Base-by-base conservation (phyloP, 1,140 invertebrate species). In the Brachionus paranguensis region DNA sequence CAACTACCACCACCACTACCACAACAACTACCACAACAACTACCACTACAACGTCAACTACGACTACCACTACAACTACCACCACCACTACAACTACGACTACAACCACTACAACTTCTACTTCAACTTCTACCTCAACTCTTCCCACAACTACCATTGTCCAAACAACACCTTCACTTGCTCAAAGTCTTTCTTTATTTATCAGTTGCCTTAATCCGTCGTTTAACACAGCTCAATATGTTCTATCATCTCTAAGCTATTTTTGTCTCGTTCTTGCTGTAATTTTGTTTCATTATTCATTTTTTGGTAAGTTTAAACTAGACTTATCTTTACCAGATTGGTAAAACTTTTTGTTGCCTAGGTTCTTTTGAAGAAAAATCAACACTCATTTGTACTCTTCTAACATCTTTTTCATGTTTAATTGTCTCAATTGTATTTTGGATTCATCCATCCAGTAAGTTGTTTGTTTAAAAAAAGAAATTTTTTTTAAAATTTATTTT, bases 271-370 rank as follows among this genome's bases (percentile, higher is more conserved):
- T 68, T 10, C 17, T 81, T 41, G 50, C 53, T 1, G 17, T 55
- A 37, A 45, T 65, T 81, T 45, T 81, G 33, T 81, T 81, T n/a
- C 78, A 81, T 81, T 37, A 81, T 68, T 60, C 78, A 12, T 81
- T 81, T 47, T 64, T 81, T 81, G 78, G 78, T 64, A 60, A 60
- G 37, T 12, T 29, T 81, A 60, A 60, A 60, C 24, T 14, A 45
- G 24, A 33, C 3, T 17, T 27, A 12, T 20, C 17, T 29, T 29
- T 29, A 29, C 2, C 27, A 0, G 27, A 29, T 37, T 37, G 33
- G 33, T 37, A 37, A 37, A 37, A 37, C 33, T 37, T 37, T 37
- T 37, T 37, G 3, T 53, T 76, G 0, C 0, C 20, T 27, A 76
- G 72, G 72, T 2, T 76, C 72, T 50, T 76, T 76, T 50, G 45